phyloP scores from a whole-genome alignment of 2,888 invertebrate genomes.

The Lagria hirta region DNA sequence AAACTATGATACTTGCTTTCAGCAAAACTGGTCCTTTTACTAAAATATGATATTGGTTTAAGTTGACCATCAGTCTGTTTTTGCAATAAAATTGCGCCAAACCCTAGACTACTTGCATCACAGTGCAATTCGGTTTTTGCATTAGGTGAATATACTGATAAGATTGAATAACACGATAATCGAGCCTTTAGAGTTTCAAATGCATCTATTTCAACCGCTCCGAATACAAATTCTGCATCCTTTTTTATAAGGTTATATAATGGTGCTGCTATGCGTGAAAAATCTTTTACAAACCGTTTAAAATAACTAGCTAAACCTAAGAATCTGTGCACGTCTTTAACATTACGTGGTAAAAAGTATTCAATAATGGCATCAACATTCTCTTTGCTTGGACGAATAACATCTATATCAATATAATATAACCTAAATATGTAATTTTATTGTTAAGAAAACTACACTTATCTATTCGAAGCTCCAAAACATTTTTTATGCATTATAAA shows the following conservation, averaged over 20 bases:
- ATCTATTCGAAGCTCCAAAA: constrained; percentile 31
- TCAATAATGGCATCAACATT: constrained; percentile 24
- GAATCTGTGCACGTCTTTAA: constrained; percentile 30
- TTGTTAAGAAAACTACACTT: constrained; percentile 35
- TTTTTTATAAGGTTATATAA: constrained; percentile 26
- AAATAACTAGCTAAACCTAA: constrained; percentile 37
- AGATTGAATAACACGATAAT: constrained; percentile 30
- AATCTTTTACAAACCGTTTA: constrained; percentile 32
- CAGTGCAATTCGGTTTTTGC: constrained; percentile 42
- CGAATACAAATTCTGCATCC: constrained; percentile 33
- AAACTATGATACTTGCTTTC: constrained; percentile 43
- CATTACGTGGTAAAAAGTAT: constrained; percentile 28
- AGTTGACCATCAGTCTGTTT: constrained; percentile 32
- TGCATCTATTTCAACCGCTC: constrained; percentile 27
- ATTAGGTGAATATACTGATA: constrained; percentile 36
- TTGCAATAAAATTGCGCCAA: constrained; percentile 41
- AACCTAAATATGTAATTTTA: constrained; percentile 36
- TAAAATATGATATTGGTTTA: constrained; percentile 42
- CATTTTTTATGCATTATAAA: constrained; percentile 18
- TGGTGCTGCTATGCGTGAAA: constrained; percentile 33
- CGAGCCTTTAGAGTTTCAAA: constrained; percentile 32
- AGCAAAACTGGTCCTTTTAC: constrained; percentile 36
- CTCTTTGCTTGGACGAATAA: constrained; percentile 23
- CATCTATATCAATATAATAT: constrained; percentile 27
- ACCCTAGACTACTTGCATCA: constrained; percentile 40